Conservation (phyloP, 2,888 invertebrate species). For the Diaphora mendica region DNA sequence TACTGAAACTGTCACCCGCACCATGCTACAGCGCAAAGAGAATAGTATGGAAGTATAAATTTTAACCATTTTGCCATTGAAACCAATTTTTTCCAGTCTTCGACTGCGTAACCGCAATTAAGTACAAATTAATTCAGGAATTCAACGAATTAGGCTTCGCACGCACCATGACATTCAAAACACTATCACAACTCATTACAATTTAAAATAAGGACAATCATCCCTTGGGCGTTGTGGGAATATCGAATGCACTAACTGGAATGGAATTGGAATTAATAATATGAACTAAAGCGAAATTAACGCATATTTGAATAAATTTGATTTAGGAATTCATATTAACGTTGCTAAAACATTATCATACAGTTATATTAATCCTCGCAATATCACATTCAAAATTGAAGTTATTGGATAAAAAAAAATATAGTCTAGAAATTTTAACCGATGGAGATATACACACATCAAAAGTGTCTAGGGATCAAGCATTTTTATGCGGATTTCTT, state of each 20-base stretch:
- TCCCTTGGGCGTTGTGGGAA: background rate
- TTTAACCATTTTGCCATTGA: conserved; percentile 2
- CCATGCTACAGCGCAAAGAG: too few species aligned
- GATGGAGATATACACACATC: too few species aligned
- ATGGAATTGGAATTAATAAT: background rate
- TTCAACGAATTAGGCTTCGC: conserved; percentile 4
- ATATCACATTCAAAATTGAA: background rate
- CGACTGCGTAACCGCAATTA: conserved; percentile 5
- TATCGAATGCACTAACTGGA: conserved; percentile 11
- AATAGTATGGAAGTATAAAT: too few species aligned
- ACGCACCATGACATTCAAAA: conserved; percentile 15
- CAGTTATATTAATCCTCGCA: background rate
- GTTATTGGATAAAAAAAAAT: background rate
- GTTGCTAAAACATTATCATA: too few species aligned
- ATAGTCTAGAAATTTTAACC: too few species aligned
- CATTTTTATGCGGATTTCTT: too few species aligned
- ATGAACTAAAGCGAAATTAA: background rate
- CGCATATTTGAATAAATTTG: background rate
- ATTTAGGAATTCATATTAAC: background rate
- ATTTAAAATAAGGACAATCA: conserved; percentile 9
- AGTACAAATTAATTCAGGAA: conserved; percentile 32
- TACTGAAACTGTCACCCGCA: too few species aligned
- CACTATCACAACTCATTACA: conserved; percentile 11
- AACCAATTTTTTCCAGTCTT: background rate
- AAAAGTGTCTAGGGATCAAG: too few species aligned